A percentile compares a stretch with the other conserved stretches of the same genome.
Evolutionary conservation across 2,888 invertebrate species (phyloP).

Genomic region (Cabera pusaria): DNA sequence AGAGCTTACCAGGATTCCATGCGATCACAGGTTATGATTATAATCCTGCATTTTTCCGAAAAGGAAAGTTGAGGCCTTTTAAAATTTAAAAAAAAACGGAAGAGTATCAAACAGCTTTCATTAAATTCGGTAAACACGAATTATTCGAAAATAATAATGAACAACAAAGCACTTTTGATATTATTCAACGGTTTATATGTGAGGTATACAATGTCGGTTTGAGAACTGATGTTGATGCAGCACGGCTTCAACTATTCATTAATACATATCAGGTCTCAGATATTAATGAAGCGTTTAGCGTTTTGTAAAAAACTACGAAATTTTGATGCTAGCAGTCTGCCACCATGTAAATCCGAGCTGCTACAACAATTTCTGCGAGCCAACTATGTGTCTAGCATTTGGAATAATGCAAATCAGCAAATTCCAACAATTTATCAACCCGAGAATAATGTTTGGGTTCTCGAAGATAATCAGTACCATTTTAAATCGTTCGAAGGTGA

Average conservation of each 20-base stretch:
- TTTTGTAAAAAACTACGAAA: conserved; percentile 23
- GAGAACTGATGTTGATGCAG: conserved; percentile 25
- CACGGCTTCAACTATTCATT: conserved; percentile 25
- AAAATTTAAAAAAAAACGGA: conserved; percentile 1
- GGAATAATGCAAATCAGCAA: too few species aligned
- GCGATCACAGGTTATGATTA: too few species aligned
- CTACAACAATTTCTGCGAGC: conserved; percentile 28
- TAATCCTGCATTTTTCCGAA: too few species aligned
- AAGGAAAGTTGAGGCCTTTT: conserved; percentile 5
- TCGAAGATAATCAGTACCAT: too few species aligned
- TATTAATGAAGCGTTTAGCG: conserved; percentile 25
- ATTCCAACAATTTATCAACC: too few species aligned
- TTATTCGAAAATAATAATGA: conserved; percentile 5
- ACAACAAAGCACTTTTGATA: conserved; percentile 13
- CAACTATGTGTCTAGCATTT: conserved; percentile 21
- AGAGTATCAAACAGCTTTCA: conserved; percentile 6
- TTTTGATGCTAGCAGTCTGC: conserved; percentile 26
- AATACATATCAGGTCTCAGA: conserved; percentile 24
- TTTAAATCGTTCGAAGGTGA: too few species aligned
- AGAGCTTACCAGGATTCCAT: too few species aligned
- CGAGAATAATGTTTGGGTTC: too few species aligned
- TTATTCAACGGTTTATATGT: conserved; percentile 19
- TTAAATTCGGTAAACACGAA: conserved; percentile 3
- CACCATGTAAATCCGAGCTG: conserved; percentile 25
- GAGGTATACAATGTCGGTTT: conserved; percentile 15